Evolutionary conservation across 2,797 vertebrate species (phyloP).

Genomic region (Petrocephalus schoutedeni): DNA sequence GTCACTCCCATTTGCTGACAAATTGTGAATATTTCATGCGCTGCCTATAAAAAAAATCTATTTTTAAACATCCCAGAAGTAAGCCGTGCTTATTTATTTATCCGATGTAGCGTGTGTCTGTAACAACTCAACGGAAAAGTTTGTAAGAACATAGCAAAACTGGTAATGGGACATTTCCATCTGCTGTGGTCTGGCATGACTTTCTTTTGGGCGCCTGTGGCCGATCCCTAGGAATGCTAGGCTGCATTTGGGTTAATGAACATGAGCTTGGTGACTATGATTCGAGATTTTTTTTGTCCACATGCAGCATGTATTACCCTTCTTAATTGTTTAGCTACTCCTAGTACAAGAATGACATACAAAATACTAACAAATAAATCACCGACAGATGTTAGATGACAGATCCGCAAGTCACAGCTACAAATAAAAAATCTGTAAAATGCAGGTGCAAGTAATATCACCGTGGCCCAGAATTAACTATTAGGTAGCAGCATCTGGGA

Average conservation of each 20-base stretch:
- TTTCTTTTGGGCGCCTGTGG: not conserved
- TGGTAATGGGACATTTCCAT: not conserved
- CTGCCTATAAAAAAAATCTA: not conserved
- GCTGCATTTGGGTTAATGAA: not conserved
- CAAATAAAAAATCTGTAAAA: not conserved
- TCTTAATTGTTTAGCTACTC: not conserved
- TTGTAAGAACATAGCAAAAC: not conserved
- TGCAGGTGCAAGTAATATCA: not conserved
- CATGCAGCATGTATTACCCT: not conserved
- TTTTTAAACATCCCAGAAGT: constrained; percentile 10
- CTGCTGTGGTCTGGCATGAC: not conserved
- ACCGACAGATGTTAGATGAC: not conserved
- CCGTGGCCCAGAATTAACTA: not conserved
- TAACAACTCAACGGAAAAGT: not conserved
- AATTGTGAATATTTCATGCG: constrained; percentile 16
- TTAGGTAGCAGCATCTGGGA: not conserved
- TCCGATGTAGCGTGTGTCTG: not conserved
- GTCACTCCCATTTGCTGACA: not conserved
- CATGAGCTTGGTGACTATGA: not conserved
- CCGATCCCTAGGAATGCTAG: not conserved
- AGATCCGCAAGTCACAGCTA: not conserved
- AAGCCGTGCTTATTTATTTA: constrained; percentile 3
- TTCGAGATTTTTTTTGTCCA: not conserved
- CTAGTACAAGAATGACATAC: not conserved
- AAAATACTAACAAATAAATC: not conserved